Evolutionary conservation across 2,888 invertebrate genomes (phyloP).

Genomic region (Andrena fulva): DNA sequence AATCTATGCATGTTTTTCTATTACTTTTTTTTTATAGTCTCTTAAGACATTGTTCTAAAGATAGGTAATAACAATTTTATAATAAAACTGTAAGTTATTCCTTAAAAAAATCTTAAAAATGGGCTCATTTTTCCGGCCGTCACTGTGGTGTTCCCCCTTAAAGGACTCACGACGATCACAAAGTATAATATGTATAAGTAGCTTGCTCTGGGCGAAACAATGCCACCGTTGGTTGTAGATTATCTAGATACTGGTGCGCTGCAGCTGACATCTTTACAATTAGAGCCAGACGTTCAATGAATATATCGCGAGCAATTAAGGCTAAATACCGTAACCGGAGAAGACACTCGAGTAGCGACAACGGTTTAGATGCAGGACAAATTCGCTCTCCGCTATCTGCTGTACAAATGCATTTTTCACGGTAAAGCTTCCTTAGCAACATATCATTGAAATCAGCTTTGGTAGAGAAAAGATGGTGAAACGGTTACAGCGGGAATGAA

Average conservation of each 20-base stretch:
- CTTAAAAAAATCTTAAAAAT: no score
- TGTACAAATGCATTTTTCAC: background rate
- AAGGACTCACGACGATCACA: background rate
- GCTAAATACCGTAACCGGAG: background rate
- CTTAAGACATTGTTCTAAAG: no score
- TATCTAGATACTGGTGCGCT: background rate
- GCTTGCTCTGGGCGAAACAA: background rate
- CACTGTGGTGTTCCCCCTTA: no score
- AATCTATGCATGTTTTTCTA: no score
- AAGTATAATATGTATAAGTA: background rate
- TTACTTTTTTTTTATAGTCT: no score
- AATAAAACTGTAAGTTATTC: no score
- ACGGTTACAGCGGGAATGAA: no score
- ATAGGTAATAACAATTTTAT: no score
- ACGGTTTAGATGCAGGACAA: background rate
- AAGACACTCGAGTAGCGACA: background rate
- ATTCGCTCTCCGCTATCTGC: background rate
- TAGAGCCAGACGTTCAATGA: background rate
- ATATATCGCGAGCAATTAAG: conserved; percentile 25
- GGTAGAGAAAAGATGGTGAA: no score
- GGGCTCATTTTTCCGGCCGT: no score
- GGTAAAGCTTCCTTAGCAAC: background rate
- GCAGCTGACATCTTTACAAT: conserved; percentile 10
- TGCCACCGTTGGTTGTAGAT: background rate
- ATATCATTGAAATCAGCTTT: no score